phyloP scores from a whole-genome alignment of 2,113 vertebrate species.

The Aspiorhynchus laticeps region DNA sequence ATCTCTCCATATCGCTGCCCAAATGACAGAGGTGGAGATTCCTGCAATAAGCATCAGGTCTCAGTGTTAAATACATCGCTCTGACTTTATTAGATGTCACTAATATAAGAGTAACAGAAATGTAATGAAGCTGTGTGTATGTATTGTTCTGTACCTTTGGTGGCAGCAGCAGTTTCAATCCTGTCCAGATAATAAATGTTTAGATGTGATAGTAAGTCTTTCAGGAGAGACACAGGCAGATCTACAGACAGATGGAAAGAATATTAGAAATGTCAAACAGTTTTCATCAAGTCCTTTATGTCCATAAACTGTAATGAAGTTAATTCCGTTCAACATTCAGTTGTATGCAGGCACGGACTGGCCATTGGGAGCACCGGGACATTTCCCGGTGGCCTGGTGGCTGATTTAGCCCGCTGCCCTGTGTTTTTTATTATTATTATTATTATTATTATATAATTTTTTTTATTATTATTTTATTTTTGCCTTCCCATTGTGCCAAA shows the following conservation, averaged over 20 bases:
- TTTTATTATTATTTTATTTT: too few relatives aligned
- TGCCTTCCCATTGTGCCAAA: too few relatives aligned
- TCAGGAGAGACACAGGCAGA: slow-evolving; percentile 80
- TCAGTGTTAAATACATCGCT: not conserved
- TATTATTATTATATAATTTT: too few relatives aligned
- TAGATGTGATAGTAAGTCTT: slow-evolving; percentile 80
- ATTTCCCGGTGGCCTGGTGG: too few relatives aligned
- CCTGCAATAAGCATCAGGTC: slow-evolving; percentile 62
- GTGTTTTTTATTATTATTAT: too few relatives aligned
- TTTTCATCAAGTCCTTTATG: not conserved
- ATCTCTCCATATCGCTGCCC: slow-evolving; percentile 82
- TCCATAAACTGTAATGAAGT: not conserved
- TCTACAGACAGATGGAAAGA: slow-evolving; percentile 56
- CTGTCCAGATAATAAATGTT: slow-evolving; percentile 82
- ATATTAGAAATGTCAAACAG: not conserved
- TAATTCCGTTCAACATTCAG: too few relatives aligned
- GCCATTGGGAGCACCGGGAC: too few relatives aligned
- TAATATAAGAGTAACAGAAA: too few relatives aligned
- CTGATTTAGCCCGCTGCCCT: too few relatives aligned
- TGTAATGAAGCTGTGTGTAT: too few relatives aligned
- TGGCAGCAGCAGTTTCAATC: slow-evolving; percentile 77
- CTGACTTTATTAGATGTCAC: not conserved
- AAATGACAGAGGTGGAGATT: slow-evolving; percentile 80
- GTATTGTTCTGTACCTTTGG: slow-evolving; percentile 73
- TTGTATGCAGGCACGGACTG: too few relatives aligned